phyloP scores from a whole-genome alignment of 2,888 invertebrate species.

The Tenodera sinensis region DNA sequence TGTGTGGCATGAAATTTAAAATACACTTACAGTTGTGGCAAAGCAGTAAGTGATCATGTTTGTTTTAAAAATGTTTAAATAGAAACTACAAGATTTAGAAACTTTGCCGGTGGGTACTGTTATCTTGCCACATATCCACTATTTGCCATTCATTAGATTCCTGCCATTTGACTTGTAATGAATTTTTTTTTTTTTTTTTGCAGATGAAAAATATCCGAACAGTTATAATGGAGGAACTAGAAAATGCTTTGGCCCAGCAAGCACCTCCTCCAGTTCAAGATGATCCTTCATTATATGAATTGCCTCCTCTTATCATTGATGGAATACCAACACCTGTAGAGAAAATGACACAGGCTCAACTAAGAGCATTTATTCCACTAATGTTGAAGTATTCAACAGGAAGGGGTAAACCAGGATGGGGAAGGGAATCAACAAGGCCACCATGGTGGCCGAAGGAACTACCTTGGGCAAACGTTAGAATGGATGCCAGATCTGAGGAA shows the following conservation, averaged over 20 bases:
- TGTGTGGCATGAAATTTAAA: too few species aligned
- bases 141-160: neutral
- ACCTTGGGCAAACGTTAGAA: conserved; percentile 97
- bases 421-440: conserved; percentile 90
- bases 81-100: too few species aligned
- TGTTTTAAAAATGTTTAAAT: too few species aligned
- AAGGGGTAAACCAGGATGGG: conserved; percentile 97
- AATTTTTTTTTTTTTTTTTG: neutral
- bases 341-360: conserved; percentile 98
- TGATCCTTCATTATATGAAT: conserved; percentile 89
- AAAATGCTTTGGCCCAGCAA: conserved; percentile 89
- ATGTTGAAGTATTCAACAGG: conserved; percentile 97
- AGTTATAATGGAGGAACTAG: conserved; percentile 93
- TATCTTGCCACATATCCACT: neutral
- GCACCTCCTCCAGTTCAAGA: conserved; percentile 82
- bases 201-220: conserved; percentile 77
- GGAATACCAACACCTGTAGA: conserved; percentile 97
- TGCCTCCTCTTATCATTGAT: conserved; percentile 94
- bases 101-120: too few species aligned
- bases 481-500: conserved; percentile 94
- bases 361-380: conserved; percentile 92
- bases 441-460: conserved; percentile 98
- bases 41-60: too few species aligned
- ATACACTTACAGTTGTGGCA: too few species aligned
- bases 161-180: neutral